Percentiles rank a stretch among this genome's conserved stretches.
Evolutionary conservation across 2,888 invertebrate species (phyloP).

Genomic region (Callyntrura guangdongensis): DNA sequence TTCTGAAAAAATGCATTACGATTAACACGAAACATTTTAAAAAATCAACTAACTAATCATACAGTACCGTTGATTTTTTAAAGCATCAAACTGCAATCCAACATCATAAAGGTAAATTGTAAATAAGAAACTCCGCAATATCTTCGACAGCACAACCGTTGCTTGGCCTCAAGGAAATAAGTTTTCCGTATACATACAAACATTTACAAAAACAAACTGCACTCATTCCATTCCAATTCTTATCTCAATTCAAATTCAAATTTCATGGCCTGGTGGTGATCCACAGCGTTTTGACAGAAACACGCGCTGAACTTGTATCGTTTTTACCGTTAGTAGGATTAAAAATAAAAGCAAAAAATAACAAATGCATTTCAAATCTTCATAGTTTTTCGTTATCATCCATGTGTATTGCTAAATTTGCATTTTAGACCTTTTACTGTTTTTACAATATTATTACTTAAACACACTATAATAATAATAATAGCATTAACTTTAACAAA

Average conservation of each 20-base stretch:
- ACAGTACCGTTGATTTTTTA: background rate
- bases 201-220: background rate
- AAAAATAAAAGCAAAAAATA: background rate
- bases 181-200: background rate
- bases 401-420: constrained; percentile 17
- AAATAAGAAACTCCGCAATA: background rate
- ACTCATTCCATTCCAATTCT: background rate
- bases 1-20: background rate
- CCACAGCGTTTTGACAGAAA: background rate
- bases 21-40: background rate
- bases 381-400: background rate
- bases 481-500: background rate
- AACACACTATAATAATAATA: background rate
- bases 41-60: background rate
- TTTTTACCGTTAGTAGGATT: background rate
- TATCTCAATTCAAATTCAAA: background rate
- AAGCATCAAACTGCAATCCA: background rate
- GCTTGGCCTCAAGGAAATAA: background rate
- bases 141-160: background rate
- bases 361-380: background rate
- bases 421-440: background rate
- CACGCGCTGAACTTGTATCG: background rate
- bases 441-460: constrained; percentile 33
- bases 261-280: constrained; percentile 2
- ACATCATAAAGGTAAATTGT: background rate